Evolutionary conservation across 2,797 vertebrate species (phyloP).

Genomic region (Apogon hyalosoma): DNA sequence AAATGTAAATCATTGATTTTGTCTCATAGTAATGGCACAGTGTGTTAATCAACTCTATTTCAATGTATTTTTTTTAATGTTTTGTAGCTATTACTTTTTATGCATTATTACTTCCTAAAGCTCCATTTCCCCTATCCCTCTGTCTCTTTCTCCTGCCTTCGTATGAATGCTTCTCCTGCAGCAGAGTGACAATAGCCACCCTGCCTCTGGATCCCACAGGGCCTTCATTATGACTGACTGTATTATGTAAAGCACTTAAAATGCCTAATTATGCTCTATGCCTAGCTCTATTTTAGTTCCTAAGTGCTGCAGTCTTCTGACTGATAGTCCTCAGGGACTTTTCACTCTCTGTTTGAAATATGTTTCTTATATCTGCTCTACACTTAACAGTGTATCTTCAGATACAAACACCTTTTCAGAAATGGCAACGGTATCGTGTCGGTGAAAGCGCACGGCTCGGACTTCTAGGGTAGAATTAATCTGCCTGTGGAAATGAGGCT

Average conservation of each 20-base stretch:
- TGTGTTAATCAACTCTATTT: conserved; percentile 48
- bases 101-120: conserved; percentile 37
- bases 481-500: conserved; percentile 32
- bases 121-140: conserved; percentile 44
- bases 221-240: conserved; percentile 78
- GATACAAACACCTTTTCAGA: conserved; percentile 66
- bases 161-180: conserved; percentile 55
- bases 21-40: conserved; percentile 33
- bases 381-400: conserved; percentile 65
- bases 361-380: conserved; percentile 69
- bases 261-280: conserved; percentile 82
- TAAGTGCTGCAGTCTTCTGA: conserved; percentile 80
- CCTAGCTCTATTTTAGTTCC: conserved; percentile 80
- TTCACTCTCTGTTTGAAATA: conserved; percentile 70
- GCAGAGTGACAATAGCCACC: conserved; percentile 74
- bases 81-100: conserved; percentile 18
- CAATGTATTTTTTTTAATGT: conserved; percentile 29
- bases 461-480: conserved; percentile 33
- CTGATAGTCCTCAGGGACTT: conserved; percentile 78
- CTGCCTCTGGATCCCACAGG: conserved; percentile 68
- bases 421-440: conserved; percentile 34
- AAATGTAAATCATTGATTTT: conserved; percentile 39
- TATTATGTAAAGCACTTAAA: conserved; percentile 84
- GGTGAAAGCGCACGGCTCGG: conserved; percentile 31
- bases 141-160: conserved; percentile 51